Evolutionary conservation across 1,140 invertebrate genomes (phyloP).

Genomic region (Brachionus paranguensis): DNA sequence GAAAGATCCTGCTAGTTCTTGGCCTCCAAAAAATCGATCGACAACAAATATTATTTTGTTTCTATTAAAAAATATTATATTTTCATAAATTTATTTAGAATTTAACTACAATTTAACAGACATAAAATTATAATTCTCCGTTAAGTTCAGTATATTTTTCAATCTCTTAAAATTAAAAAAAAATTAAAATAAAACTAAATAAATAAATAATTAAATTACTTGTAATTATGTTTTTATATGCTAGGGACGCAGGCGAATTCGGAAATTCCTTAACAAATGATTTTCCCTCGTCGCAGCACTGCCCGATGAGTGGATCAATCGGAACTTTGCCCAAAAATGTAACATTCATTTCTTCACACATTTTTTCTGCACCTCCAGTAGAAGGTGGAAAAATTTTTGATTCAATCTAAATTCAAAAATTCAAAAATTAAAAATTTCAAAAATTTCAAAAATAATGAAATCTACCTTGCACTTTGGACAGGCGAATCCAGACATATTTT

Average conservation of each 20-base stretch:
- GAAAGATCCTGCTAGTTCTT: no score
- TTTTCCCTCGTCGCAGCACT: slow-evolving; percentile 68
- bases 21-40: no score
- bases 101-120: neutral
- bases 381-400: slow-evolving; percentile 66
- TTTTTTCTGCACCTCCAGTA: slow-evolving; percentile 58
- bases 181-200: neutral
- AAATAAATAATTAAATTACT: neutral
- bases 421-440: slow-evolving; percentile 86
- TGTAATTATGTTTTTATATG: slow-evolving; percentile 3
- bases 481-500: slow-evolving; percentile 90
- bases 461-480: slow-evolving; percentile 70
- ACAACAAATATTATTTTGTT: neutral
- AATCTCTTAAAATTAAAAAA: neutral
- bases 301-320: slow-evolving; percentile 52
- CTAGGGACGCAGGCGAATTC: slow-evolving; percentile 62
- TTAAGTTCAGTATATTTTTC: neutral
- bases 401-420: slow-evolving; percentile 55
- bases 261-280: slow-evolving; percentile 65
- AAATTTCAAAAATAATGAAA: slow-evolving; percentile 63
- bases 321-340: slow-evolving; percentile 56
- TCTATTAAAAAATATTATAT: neutral
- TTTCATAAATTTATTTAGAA: neutral
- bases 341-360: slow-evolving; percentile 47
- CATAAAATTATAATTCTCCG: neutral